A percentile compares a stretch with the other conserved stretches of the same genome.
These are phyloP conservation scores for Phyllotreta striolata DNA, from an alignment of 2,888 invertebrate species.

Conservation along the genomic window DNA sequence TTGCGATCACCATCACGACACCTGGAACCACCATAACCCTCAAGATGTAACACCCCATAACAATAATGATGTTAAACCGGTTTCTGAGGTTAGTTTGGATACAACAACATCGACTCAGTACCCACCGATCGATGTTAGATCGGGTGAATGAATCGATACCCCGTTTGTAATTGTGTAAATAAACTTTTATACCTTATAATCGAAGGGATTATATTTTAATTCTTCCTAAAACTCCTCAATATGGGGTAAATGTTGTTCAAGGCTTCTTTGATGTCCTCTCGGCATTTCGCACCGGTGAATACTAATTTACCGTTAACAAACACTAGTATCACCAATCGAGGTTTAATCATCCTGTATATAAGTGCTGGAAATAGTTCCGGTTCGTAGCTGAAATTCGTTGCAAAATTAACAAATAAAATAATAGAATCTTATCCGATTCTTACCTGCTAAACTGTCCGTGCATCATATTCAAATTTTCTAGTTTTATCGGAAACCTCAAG, in stretches of 20 bases:
- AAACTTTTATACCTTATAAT: neutral
- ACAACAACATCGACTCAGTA: slow-evolving; percentile 9
- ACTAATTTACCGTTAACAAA: slow-evolving; percentile 99
- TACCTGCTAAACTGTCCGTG: slow-evolving; percentile 72
- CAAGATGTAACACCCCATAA: neutral
- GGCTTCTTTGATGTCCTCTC: slow-evolving; percentile 91
- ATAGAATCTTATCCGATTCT: slow-evolving; percentile 4
- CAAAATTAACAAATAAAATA: neutral
- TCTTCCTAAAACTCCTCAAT: slow-evolving; percentile 89
- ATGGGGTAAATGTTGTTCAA: slow-evolving; percentile 95
- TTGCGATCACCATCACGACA: neutral
- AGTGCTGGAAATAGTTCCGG: slow-evolving; percentile 99
- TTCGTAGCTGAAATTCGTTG: slow-evolving; percentile 81
- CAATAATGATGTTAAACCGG: slow-evolving; percentile 1
- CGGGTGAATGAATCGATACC: slow-evolving; percentile 6
- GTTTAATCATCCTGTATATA: slow-evolving; percentile 97
- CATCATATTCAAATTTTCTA: slow-evolving; percentile 76
- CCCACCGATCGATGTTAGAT: slow-evolving; percentile 28
- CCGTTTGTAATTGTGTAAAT: slow-evolving; percentile 7
- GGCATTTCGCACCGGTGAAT: slow-evolving; percentile 93
- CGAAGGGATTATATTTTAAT: slow-evolving; percentile 14
- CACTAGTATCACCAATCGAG: slow-evolving; percentile 93
- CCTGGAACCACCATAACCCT: neutral
- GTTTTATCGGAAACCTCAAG: slow-evolving; percentile 75
- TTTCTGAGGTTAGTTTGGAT: slow-evolving; percentile 8